Evolutionary conservation across 30 jellyfish, hydroid and myxozoan genomes (phyloP).

Genomic region (Cassiopea andromeda): DNA sequence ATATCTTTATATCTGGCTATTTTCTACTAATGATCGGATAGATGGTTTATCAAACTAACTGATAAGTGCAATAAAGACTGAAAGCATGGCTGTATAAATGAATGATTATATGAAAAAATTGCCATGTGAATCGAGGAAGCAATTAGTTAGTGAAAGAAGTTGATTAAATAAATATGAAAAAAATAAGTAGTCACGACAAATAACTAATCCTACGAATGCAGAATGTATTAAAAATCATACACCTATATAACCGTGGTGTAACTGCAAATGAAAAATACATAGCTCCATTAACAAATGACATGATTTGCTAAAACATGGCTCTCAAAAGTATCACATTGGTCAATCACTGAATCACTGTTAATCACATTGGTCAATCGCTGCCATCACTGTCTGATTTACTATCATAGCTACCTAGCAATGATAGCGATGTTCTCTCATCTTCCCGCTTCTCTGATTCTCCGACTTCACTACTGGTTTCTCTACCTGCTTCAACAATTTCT

Average conservation of each 20-base stretch:
- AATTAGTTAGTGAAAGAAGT: background rate
- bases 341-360: background rate
- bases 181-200: background rate
- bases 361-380: conserved; percentile 14
- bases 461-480: background rate
- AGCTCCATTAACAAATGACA: background rate
- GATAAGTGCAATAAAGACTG: background rate
- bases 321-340: background rate
- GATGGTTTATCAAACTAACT: background rate
- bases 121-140: background rate
- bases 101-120: background rate
- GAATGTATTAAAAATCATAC: background rate
- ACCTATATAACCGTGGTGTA: background rate
- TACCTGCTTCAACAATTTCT: background rate
- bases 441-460: background rate
- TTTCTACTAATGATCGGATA: background rate
- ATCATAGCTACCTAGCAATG: conserved; percentile 58
- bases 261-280: too few species aligned
- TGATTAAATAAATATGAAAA: background rate
- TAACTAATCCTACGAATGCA: background rate
- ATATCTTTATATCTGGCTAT: background rate
- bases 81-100: background rate
- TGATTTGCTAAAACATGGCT: too few species aligned
- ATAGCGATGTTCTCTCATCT: conserved; percentile 1
- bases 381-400: conserved; percentile 62